phyloP scores from a whole-genome alignment of 30 jellyfish, hydroid and myxozoan species.

The Aurelia sp. region DNA sequence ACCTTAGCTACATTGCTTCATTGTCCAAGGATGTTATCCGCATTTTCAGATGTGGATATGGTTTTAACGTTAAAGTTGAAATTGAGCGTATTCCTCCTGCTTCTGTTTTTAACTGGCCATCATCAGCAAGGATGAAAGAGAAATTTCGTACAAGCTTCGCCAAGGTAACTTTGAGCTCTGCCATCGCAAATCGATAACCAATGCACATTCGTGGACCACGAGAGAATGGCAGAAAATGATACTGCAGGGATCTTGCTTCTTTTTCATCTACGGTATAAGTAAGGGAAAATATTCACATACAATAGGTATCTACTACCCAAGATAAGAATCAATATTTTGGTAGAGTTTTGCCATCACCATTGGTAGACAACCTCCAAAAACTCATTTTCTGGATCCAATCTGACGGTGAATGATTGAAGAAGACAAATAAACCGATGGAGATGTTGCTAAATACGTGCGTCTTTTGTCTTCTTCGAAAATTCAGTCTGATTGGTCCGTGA shows the following conservation, averaged over 20 bases:
- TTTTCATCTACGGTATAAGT: slow-evolving; percentile 1
- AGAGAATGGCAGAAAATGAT: slow-evolving; percentile 58
- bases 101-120: not conserved
- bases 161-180: slow-evolving; percentile 39
- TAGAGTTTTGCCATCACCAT: no score
- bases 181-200: slow-evolving; percentile 58
- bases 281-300: no score
- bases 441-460: no score
- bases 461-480: no score
- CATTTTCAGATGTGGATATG: slow-evolving; percentile 29
- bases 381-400: no score
- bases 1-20: no score
- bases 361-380: no score
- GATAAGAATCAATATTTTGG: no score
- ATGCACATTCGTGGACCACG: slow-evolving; percentile 77
- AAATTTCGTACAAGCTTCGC: slow-evolving; percentile 27
- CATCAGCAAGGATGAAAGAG: slow-evolving; percentile 9
- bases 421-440: no score
- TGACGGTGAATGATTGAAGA: no score
- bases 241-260: slow-evolving; percentile 1
- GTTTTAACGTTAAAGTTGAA: slow-evolving; percentile 37
- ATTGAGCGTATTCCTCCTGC: slow-evolving; percentile 7
- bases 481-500: no score
- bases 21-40: not conserved
- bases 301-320: no score